A percentile compares a stretch with the other conserved stretches of the same genome.
phyloP scores from a whole-genome alignment of 2,888 invertebrate genomes.

The Glaucopsyche alexis region DNA sequence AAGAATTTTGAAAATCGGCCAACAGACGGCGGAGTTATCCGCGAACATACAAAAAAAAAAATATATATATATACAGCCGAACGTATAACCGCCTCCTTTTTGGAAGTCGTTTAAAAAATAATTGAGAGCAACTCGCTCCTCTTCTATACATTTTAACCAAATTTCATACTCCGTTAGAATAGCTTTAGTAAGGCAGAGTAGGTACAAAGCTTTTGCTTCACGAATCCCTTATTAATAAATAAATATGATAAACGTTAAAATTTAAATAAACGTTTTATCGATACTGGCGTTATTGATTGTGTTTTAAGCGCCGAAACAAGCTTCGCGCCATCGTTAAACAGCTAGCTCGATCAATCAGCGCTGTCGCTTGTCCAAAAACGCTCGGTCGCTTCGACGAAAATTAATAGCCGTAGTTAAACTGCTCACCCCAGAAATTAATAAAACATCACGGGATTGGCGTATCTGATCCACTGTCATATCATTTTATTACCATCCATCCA shows the following conservation, averaged over 20 bases:
- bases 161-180: too few relatives aligned
- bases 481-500: background rate
- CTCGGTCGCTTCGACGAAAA: slow-evolving; percentile 41
- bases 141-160: too few relatives aligned
- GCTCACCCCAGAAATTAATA: slow-evolving; percentile 34
- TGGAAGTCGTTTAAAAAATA: too few relatives aligned
- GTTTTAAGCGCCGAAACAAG: slow-evolving; percentile 50
- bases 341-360: slow-evolving; percentile 51
- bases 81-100: too few relatives aligned
- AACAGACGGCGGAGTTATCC: too few relatives aligned
- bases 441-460: slow-evolving; percentile 23
- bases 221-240: background rate
- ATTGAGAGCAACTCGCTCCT: too few relatives aligned
- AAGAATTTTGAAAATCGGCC: too few relatives aligned
- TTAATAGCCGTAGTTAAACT: slow-evolving; percentile 41
- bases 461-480: slow-evolving; percentile 24
- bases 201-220: too few relatives aligned
- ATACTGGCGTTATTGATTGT: slow-evolving; percentile 50
- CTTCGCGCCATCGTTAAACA: slow-evolving; percentile 51
- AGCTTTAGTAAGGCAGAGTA: too few relatives aligned
- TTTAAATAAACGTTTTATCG: slow-evolving; percentile 19
- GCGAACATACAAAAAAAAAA: too few relatives aligned
- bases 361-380: slow-evolving; percentile 47
- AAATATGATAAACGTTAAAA: background rate
- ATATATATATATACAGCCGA: too few relatives aligned